Conservation (phyloP, 2,888 invertebrate genomes). For the Crossocerus cetratus region DNA sequence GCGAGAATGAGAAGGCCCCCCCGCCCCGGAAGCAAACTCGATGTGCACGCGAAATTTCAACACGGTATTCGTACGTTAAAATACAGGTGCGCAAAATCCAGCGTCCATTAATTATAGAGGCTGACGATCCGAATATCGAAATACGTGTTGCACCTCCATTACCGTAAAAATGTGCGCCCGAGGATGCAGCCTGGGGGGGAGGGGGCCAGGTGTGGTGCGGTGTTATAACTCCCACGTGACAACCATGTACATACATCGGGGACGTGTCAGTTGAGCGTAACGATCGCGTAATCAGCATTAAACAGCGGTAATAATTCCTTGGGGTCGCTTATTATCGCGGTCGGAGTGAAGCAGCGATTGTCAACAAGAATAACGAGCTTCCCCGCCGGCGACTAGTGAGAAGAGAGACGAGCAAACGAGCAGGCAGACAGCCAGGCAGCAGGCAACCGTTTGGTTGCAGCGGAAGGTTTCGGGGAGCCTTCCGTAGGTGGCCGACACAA, state of each 20-base stretch:
- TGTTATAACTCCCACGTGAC: slow-evolving; percentile 1
- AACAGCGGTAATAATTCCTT: slow-evolving; percentile 43
- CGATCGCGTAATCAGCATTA: slow-evolving; percentile 43
- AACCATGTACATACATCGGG: slow-evolving; percentile 20
- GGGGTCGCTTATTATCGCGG: slow-evolving; percentile 36
- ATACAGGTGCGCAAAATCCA: too few relatives aligned
- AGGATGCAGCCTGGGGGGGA: too few relatives aligned
- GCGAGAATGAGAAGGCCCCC: too few relatives aligned
- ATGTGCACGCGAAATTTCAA: too few relatives aligned
- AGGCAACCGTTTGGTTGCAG: background rate
- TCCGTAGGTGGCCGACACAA: slow-evolving; percentile 6
- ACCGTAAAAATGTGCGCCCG: too few relatives aligned
- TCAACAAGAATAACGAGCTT: slow-evolving; percentile 52
- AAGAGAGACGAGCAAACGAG: background rate
- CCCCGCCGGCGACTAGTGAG: slow-evolving; percentile 16
- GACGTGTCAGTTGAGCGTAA: slow-evolving; percentile 24
- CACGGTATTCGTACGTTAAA: too few relatives aligned
- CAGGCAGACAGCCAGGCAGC: background rate
- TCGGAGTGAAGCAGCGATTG: slow-evolving; percentile 29
- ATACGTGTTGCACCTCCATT: too few relatives aligned
- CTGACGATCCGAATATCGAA: too few relatives aligned
- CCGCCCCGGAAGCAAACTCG: too few relatives aligned
- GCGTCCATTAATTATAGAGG: too few relatives aligned
- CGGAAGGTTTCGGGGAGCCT: slow-evolving; percentile 33
- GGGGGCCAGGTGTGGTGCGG: too few relatives aligned